These are phyloP conservation scores for Cavia aperea DNA, from an alignment of 2,113 vertebrate species.

Conservation along the genomic window DNA sequence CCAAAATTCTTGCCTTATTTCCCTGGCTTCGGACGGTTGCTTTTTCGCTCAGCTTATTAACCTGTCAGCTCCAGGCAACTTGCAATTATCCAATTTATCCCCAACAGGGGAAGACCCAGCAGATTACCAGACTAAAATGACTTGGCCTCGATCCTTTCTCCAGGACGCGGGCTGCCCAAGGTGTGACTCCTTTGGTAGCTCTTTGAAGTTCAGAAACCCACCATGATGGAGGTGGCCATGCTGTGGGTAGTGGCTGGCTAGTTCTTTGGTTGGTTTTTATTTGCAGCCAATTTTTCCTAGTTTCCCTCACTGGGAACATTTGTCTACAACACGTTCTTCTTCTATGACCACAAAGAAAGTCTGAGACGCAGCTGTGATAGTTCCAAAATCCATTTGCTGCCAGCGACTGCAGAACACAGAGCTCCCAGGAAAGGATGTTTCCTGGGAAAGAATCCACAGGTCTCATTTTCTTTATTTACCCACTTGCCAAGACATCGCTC, in stretches of 20 bases:
- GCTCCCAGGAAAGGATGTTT: neutral
- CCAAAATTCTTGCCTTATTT: neutral
- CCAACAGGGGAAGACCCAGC: neutral
- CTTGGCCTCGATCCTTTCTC: neutral
- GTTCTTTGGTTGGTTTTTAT: neutral
- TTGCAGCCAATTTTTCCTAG: neutral
- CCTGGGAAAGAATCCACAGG: constrained; percentile 40
- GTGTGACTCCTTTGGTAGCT: neutral
- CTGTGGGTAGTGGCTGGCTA: neutral
- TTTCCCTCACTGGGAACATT: neutral
- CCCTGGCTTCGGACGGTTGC: neutral
- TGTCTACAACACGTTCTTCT: constrained; percentile 36
- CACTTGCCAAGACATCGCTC: neutral
- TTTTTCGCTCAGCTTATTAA: neutral
- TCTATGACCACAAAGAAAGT: neutral
- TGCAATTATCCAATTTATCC: neutral
- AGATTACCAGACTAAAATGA: neutral
- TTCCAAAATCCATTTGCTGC: neutral
- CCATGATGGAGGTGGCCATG: neutral
- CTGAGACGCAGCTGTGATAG: constrained; percentile 13
- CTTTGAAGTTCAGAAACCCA: neutral
- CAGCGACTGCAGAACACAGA: constrained; percentile 32
- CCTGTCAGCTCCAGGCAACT: neutral
- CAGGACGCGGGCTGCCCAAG: neutral
- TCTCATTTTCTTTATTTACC: constrained; percentile 4